Percentiles rank a stretch among this genome's conserved stretches.
Evolutionary conservation across 2,888 invertebrate genomes (phyloP).

Genomic region (Galeruca laticollis): DNA sequence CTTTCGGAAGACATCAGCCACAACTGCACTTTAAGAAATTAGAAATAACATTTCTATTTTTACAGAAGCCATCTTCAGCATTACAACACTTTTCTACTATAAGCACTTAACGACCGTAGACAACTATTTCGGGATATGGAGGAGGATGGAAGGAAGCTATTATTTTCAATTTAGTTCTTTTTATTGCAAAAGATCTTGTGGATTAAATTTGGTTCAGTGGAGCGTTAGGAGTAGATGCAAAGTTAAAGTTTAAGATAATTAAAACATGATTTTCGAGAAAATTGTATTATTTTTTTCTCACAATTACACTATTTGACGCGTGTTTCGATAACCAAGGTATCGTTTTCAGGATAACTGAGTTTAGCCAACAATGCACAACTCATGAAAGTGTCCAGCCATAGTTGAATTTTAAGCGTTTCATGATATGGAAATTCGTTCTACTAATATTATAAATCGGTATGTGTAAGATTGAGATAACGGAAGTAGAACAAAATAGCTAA

Average conservation of each 20-base stretch:
- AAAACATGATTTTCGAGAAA: too few species aligned
- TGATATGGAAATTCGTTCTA: too few species aligned
- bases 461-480: too few species aligned
- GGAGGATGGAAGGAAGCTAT: slow-evolving; percentile 37
- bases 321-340: too few species aligned
- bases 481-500: too few species aligned
- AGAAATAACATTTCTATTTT: slow-evolving; percentile 44
- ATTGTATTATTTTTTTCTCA: too few species aligned
- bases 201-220: neutral
- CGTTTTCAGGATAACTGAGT: too few species aligned
- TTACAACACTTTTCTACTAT: slow-evolving; percentile 33
- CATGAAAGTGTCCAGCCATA: too few species aligned
- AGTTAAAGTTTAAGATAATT: neutral
- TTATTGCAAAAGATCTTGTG: slow-evolving; percentile 13
- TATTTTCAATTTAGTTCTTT: slow-evolving; percentile 31
- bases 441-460: too few species aligned
- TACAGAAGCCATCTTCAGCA: slow-evolving; percentile 33
- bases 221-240: neutral
- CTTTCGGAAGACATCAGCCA: slow-evolving; percentile 29
- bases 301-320: too few species aligned
- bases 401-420: too few species aligned
- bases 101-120: slow-evolving; percentile 39
- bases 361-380: too few species aligned
- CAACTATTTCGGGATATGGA: slow-evolving; percentile 34
- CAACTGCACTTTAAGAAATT: slow-evolving; percentile 41